Percentiles rank a stretch among this genome's conserved stretches.
Evolutionary conservation across 2,888 invertebrate species (phyloP).

Genomic region (Pseudococcus longispinus): DNA sequence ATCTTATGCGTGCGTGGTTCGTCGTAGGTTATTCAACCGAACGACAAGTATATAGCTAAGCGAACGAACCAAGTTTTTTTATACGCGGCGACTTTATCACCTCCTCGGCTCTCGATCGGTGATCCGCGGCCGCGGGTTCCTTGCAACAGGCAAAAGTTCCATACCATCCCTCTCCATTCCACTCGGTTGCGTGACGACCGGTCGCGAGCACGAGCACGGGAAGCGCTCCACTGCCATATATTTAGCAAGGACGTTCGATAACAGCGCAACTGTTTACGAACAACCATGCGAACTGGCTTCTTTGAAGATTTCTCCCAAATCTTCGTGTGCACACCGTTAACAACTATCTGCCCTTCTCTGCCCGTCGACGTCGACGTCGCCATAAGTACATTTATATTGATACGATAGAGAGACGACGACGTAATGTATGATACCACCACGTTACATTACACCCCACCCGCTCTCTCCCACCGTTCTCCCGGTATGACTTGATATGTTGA

Average conservation of each 20-base stretch:
- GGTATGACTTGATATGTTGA: not conserved
- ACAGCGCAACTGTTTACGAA: conserved; percentile 52
- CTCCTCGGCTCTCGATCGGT: not conserved
- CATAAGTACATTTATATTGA: not conserved
- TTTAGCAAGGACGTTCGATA: conserved; percentile 56
- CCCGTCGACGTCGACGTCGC: not conserved
- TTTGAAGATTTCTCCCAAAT: conserved; percentile 51
- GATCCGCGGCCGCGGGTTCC: not conserved
- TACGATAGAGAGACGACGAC: not conserved
- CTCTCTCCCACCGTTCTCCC: not conserved
- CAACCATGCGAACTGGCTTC: conserved; percentile 42
- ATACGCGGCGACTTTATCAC: not conserved
- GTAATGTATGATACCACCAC: not conserved
- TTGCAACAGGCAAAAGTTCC: conserved; percentile 52
- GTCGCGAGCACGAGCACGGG: conserved; percentile 53
- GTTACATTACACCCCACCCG: not conserved
- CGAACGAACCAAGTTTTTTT: conserved; percentile 47
- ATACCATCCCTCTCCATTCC: conserved; percentile 22
- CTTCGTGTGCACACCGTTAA: not conserved
- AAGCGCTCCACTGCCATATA: conserved; percentile 56
- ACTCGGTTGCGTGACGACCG: conserved; percentile 42
- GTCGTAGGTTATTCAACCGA: conserved; percentile 55
- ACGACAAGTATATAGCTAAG: not conserved
- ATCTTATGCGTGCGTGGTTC: conserved; percentile 27
- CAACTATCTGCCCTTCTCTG: not conserved